phyloP scores from a whole-genome alignment of 2,113 vertebrate genomes.

The Saguinus imperator region DNA sequence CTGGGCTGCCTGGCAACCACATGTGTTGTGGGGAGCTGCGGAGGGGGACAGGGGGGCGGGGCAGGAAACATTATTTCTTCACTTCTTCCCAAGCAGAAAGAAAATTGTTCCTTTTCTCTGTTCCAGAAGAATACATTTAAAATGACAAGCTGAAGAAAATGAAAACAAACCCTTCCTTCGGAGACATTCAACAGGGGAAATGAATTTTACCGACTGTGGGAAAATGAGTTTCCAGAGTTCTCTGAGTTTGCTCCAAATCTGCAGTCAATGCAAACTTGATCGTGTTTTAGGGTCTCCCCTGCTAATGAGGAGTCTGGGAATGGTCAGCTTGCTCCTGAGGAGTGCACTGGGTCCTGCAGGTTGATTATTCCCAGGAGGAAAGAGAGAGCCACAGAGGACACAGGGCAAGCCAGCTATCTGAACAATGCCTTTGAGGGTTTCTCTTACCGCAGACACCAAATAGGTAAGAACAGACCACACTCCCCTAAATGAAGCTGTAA shows the following conservation, averaged over 20 bases:
- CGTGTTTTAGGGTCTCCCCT: not conserved
- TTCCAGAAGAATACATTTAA: constrained; percentile 54
- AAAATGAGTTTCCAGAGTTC: constrained; percentile 3
- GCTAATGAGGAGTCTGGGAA: not conserved
- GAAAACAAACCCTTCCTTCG: constrained; percentile 46
- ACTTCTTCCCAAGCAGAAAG: constrained; percentile 64
- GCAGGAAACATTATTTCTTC: constrained; percentile 53
- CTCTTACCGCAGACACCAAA: not conserved
- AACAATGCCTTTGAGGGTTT: not conserved
- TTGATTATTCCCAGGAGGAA: not conserved
- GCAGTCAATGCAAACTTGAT: not conserved
- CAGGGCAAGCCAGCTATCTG: not conserved
- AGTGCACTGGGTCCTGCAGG: not conserved
- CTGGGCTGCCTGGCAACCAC: constrained; percentile 59
- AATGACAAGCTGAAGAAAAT: constrained; percentile 49
- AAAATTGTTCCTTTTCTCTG: constrained; percentile 59
- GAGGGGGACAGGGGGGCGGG: not conserved
- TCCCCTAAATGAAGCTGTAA: not conserved
- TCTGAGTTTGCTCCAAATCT: not conserved
- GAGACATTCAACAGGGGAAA: not conserved
- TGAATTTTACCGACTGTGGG: not conserved
- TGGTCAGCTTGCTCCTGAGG: accelerated
- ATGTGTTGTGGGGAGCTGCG: not conserved
- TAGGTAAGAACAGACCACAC: not conserved
- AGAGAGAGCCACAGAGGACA: not conserved